A percentile compares a stretch with the other conserved stretches of the same genome.
Conservation (phyloP, 2,113 vertebrate genomes). For the Oreocharis arfaki region DNA sequence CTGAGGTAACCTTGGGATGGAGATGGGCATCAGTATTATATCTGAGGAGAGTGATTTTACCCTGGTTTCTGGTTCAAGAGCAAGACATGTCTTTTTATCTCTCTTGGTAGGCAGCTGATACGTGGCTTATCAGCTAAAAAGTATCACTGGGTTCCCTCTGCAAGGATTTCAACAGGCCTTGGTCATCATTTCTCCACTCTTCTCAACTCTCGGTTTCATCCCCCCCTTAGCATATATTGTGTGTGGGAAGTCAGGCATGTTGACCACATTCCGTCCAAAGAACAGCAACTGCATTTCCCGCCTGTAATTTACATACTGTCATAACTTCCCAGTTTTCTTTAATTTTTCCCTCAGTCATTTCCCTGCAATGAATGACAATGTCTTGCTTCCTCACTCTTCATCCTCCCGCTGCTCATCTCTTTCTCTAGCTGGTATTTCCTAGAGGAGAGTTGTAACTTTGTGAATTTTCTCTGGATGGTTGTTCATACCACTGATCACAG, state of each 20-base stretch:
- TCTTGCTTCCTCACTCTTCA: neutral
- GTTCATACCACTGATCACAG: neutral
- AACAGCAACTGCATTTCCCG: neutral
- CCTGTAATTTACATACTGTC: fast-evolving
- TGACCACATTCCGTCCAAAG: neutral
- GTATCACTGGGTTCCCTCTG: neutral
- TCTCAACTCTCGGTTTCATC: neutral
- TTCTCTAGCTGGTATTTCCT: neutral
- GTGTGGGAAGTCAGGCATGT: fast-evolving
- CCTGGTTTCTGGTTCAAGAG: neutral
- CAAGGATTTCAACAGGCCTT: neutral
- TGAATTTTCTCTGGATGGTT: neutral
- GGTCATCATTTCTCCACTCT: fast-evolving
- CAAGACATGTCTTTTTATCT: neutral
- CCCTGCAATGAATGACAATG: neutral
- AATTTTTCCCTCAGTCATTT: neutral
- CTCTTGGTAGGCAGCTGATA: neutral
- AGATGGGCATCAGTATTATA: neutral
- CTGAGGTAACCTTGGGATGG: neutral
- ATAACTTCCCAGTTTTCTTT: neutral
- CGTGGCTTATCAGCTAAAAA: neutral
- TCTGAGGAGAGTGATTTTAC: neutral
- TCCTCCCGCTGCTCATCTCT: neutral
- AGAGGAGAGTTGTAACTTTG: neutral
- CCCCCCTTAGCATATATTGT: neutral